These are phyloP conservation scores for Caenorhabditis becei DNA, from an alignment of 2,888 invertebrate species.

Conservation along the genomic window DNA sequence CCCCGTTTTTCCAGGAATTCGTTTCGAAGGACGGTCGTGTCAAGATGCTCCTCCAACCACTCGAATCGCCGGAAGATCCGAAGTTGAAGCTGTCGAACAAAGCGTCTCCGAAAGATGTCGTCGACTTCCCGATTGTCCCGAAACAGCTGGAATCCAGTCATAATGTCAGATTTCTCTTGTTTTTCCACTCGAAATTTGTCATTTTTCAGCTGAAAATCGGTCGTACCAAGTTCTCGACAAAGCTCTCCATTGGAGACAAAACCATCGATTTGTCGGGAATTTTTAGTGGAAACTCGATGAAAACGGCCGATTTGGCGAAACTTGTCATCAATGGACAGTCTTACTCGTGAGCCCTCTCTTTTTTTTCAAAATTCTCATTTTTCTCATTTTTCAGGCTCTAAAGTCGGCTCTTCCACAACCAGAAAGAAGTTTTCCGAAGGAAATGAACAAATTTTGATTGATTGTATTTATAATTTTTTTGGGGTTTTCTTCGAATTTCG, in stretches of 20 bases:
- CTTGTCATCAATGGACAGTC: slow-evolving; percentile 40
- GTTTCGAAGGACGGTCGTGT: slow-evolving; percentile 34
- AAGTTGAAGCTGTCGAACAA: slow-evolving; percentile 15
- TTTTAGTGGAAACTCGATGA: slow-evolving; percentile 1
- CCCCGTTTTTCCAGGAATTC: slow-evolving; percentile 21
- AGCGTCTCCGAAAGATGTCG: neutral
- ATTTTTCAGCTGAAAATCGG: slow-evolving; percentile 11
- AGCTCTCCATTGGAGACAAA: slow-evolving; percentile 2
- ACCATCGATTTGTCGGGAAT: slow-evolving; percentile 41
- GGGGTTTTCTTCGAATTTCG: too few relatives aligned
- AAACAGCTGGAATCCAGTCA: slow-evolving; percentile 27
- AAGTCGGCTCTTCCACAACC: neutral
- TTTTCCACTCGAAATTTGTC: neutral
- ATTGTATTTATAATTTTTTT: too few relatives aligned
- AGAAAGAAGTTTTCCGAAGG: neutral
- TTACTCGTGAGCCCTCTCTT: slow-evolving; percentile 15
- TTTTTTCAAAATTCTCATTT: neutral
- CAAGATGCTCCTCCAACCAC: slow-evolving; percentile 29
- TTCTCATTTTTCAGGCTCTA: slow-evolving; percentile 5
- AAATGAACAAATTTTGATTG: neutral
- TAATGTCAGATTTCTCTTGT: slow-evolving; percentile 2
- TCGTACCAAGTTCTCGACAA: slow-evolving; percentile 36
- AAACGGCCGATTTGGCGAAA: slow-evolving; percentile 1
- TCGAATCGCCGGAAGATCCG: slow-evolving; percentile 5
- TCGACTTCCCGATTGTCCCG: slow-evolving; percentile 42